phyloP scores from a whole-genome alignment of 2,888 invertebrate species.

The Cyclophora punctaria region DNA sequence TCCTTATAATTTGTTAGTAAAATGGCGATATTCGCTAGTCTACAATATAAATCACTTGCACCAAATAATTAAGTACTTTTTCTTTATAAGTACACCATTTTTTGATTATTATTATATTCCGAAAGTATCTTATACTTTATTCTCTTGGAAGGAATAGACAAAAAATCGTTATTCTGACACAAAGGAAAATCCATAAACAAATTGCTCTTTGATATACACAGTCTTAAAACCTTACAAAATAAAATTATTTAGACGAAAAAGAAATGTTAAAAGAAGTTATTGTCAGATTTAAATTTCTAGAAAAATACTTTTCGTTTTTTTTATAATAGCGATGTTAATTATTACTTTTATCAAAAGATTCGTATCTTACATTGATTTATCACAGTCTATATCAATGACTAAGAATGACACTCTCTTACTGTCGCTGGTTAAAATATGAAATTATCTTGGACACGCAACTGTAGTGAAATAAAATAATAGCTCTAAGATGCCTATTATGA shows the following conservation, averaged over 20 bases:
- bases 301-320: not conserved
- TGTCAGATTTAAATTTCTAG: not conserved
- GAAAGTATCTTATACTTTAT: not conserved
- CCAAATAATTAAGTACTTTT: slow-evolving; percentile 21
- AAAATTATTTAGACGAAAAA: slow-evolving; percentile 7
- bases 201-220: slow-evolving; percentile 44
- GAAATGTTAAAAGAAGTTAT: not conserved
- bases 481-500: too few relatives aligned
- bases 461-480: too few relatives aligned
- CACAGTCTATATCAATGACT: slow-evolving; percentile 24
- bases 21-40: too few relatives aligned
- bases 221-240: slow-evolving; percentile 25
- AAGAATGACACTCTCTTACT: slow-evolving; percentile 1
- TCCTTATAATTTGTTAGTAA: too few relatives aligned
- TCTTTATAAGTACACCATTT: slow-evolving; percentile 20
- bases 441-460: too few relatives aligned
- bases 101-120: not conserved
- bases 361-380: slow-evolving; percentile 24
- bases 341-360: slow-evolving; percentile 13
- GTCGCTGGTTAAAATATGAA: not conserved
- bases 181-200: slow-evolving; percentile 23
- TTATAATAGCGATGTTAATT: slow-evolving; percentile 7
- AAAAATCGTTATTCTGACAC: slow-evolving; percentile 15
- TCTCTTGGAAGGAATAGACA: slow-evolving; percentile 24
- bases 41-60: slow-evolving; percentile 18